Evolutionary conservation across 2,888 invertebrate species (phyloP).

Genomic region (Idaea aversata): DNA sequence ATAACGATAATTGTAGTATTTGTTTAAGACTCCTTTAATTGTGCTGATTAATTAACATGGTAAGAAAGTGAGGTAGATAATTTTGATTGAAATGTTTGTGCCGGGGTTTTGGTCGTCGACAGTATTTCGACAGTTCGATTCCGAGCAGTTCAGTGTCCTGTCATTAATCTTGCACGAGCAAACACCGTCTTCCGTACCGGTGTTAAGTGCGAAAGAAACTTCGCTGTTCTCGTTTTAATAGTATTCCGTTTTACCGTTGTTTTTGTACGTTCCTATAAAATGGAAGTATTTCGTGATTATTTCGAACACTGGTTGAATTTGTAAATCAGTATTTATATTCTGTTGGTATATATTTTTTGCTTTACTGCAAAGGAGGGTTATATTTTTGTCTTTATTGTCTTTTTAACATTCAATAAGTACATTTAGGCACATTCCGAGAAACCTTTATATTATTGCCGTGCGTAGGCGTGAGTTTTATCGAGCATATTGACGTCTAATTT

Average conservation of each 20-base stretch:
- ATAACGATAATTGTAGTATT: slow-evolving; percentile 13
- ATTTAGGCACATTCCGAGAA: no score
- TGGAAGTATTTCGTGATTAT: not conserved
- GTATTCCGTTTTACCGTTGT: slow-evolving; percentile 1
- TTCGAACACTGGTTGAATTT: not conserved
- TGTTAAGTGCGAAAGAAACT: slow-evolving; percentile 23
- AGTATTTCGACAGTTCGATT: slow-evolving; percentile 34
- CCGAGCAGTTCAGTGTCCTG: slow-evolving; percentile 44
- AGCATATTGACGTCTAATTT: no score
- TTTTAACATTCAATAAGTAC: not conserved
- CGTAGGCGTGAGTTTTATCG: no score
- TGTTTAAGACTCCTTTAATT: slow-evolving; percentile 38
- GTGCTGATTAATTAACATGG: slow-evolving; percentile 55
- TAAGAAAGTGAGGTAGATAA: slow-evolving; percentile 41
- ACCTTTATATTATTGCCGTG: no score
- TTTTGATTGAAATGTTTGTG: slow-evolving; percentile 29
- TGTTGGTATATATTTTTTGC: not conserved
- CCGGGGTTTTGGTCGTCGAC: slow-evolving; percentile 23
- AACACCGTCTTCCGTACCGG: slow-evolving; percentile 44
- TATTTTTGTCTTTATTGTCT: not conserved
- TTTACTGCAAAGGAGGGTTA: not conserved
- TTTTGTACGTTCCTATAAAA: not conserved
- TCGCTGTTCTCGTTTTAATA: not conserved
- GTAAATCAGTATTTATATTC: not conserved
- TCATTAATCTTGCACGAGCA: slow-evolving; percentile 75